A percentile compares a stretch with the other conserved stretches of the same genome.
Conservation (phyloP, 2,888 invertebrate genomes). For the Pterostichus niger region DNA sequence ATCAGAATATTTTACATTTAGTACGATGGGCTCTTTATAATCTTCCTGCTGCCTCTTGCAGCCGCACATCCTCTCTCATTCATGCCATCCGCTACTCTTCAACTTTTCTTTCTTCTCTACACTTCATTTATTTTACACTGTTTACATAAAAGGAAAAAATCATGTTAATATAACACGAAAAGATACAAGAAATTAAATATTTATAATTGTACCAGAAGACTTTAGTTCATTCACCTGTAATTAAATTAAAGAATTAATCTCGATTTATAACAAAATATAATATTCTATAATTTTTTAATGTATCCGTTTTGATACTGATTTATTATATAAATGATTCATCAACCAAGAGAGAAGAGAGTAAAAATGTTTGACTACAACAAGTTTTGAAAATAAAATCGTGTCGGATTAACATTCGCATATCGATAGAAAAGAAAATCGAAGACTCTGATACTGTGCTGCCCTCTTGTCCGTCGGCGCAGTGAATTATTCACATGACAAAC, state of each 20-base stretch:
- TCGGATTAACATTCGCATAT: constrained; percentile 30
- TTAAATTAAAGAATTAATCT: neutral
- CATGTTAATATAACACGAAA: neutral
- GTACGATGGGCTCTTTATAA: constrained; percentile 26
- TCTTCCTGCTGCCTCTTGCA: neutral
- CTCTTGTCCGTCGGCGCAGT: constrained; percentile 36
- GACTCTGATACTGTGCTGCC: constrained; percentile 46
- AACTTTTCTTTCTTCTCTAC: constrained; percentile 32
- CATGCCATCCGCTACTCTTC: neutral
- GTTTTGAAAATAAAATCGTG: constrained; percentile 37
- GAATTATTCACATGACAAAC: constrained; percentile 66
- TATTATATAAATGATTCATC: constrained; percentile 23
- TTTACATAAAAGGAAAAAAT: constrained; percentile 4
- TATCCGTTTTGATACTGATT: constrained; percentile 11
- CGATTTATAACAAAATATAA: neutral
- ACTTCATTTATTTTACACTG: constrained; percentile 27
- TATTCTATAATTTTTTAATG: neutral
- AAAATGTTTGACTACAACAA: constrained; percentile 25
- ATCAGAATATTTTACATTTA: constrained; percentile 51
- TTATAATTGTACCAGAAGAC: constrained; percentile 10
- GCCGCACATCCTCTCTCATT: constrained; percentile 3
- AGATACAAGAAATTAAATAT: constrained; percentile 13
- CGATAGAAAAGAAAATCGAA: constrained; percentile 49
- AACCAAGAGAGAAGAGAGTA: constrained; percentile 1
- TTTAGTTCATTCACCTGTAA: constrained; percentile 33